Evolutionary conservation across 37 sponge, comb jelly and placozoan species (phyloP).

Genomic region (Spongilla lacustris): DNA sequence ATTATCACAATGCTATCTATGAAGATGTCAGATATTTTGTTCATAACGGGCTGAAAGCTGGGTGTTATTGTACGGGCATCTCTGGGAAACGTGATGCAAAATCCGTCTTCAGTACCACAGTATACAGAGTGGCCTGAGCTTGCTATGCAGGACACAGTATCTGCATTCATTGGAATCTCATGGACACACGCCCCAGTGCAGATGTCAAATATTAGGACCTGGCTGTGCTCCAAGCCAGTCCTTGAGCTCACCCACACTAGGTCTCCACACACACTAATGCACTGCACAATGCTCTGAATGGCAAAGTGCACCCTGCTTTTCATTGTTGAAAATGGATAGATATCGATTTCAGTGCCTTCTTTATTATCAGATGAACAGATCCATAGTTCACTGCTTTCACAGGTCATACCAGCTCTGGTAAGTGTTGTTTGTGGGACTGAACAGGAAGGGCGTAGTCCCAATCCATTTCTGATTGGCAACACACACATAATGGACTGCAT

Average conservation of each 20-base stretch:
- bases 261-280: constrained; percentile 46
- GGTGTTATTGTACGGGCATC: not conserved
- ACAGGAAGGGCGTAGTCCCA: constrained; percentile 46
- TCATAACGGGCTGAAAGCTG: constrained; percentile 10
- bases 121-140: constrained; percentile 34
- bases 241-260: constrained; percentile 69
- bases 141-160: constrained; percentile 55
- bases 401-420: constrained; percentile 10
- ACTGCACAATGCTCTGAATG: constrained; percentile 52
- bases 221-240: constrained; percentile 50
- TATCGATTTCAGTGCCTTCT: constrained; percentile 55
- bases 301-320: constrained; percentile 21
- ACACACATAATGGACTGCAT: constrained; percentile 70
- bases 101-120: constrained; percentile 68
- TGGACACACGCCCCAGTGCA: constrained; percentile 27
- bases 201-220: constrained; percentile 52
- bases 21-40: constrained; percentile 56
- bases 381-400: constrained; percentile 61
- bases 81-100: constrained; percentile 31
- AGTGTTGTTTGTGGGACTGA: constrained; percentile 36
- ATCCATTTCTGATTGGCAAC: constrained; percentile 7
- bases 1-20: constrained; percentile 49
- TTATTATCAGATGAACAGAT: constrained; percentile 55
- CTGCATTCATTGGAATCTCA: constrained; percentile 36
- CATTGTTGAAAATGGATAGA: constrained; percentile 53